Percentiles rank a stretch among this genome's conserved stretches.
phyloP scores from a whole-genome alignment of 1,140 invertebrate species.

The Ips nitidus region DNA sequence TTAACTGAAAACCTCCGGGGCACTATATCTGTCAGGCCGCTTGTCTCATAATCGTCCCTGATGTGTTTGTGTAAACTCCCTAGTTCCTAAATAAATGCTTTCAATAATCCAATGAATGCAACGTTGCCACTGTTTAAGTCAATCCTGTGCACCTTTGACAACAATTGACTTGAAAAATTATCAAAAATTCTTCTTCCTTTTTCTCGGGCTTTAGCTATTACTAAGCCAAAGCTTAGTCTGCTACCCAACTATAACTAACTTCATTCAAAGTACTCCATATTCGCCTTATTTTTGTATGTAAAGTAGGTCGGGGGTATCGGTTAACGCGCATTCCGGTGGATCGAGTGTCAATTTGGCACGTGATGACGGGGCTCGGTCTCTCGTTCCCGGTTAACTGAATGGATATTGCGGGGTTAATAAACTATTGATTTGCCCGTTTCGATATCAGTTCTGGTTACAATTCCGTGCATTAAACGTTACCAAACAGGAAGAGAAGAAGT shows the following conservation, averaged over 20 bases:
- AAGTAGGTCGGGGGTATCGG: neutral
- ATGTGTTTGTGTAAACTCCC: constrained; percentile 27
- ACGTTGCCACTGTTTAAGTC: too few species aligned
- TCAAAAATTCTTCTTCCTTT: too few species aligned
- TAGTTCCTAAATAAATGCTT: neutral
- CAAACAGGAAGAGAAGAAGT: neutral
- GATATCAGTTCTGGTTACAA: neutral
- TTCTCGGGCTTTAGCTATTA: too few species aligned
- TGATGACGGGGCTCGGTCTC: neutral
- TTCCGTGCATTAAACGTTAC: too few species aligned
- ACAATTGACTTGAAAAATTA: too few species aligned
- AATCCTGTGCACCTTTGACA: too few species aligned
- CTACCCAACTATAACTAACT: too few species aligned
- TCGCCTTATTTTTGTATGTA: too few species aligned
- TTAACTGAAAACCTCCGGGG: constrained; percentile 21
- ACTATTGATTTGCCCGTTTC: constrained; percentile 5
- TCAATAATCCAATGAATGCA: too few species aligned
- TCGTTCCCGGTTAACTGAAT: too few species aligned
- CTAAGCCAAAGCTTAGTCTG: too few species aligned
- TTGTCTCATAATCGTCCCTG: constrained; percentile 24
- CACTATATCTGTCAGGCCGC: constrained; percentile 27
- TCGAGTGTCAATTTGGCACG: constrained; percentile 13
- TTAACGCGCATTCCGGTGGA: neutral
- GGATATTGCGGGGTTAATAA: constrained; percentile 1
- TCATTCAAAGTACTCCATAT: too few species aligned